Percentiles rank a stretch among this genome's conserved stretches.
Evolutionary conservation across 2,113 vertebrate species (phyloP).

Genomic region (Colistium nudipinnis): DNA sequence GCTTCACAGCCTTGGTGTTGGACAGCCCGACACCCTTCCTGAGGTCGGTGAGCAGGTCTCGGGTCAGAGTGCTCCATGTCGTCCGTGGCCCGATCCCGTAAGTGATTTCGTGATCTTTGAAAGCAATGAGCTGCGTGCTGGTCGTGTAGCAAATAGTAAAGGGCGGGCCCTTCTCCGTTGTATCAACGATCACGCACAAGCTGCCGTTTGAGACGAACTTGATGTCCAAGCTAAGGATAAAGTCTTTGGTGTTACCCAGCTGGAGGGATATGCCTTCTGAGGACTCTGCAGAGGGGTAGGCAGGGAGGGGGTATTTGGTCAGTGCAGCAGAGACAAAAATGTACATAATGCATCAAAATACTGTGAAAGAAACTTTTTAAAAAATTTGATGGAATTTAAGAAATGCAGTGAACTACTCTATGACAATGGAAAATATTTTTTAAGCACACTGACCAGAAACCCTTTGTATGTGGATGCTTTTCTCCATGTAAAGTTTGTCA

Average conservation of each 20-base stretch:
- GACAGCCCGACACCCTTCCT: slow-evolving; percentile 96
- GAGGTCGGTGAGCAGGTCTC: slow-evolving; percentile 95
- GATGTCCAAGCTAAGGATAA: slow-evolving; percentile 94
- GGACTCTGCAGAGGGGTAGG: slow-evolving; percentile 79
- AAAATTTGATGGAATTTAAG: slow-evolving; percentile 21
- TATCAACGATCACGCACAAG: slow-evolving; percentile 92
- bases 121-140: slow-evolving; percentile 88
- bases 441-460: slow-evolving; percentile 24
- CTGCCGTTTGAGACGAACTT: slow-evolving; percentile 92
- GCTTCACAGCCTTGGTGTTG: slow-evolving; percentile 96
- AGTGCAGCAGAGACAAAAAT: slow-evolving; percentile 12
- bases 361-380: neutral
- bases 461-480: slow-evolving; percentile 1
- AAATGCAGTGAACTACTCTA: slow-evolving; percentile 3
- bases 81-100: slow-evolving; percentile 90
- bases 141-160: slow-evolving; percentile 93
- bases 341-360: neutral
- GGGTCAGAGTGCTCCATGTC: slow-evolving; percentile 92
- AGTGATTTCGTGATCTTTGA: slow-evolving; percentile 88
- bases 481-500: too few relatives aligned
- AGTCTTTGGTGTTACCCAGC: slow-evolving; percentile 92
- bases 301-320: neutral
- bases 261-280: slow-evolving; percentile 90
- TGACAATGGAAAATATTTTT: slow-evolving; percentile 49
- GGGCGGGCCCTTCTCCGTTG: slow-evolving; percentile 90